A percentile compares a stretch with the other conserved stretches of the same genome.
Conservation (phyloP, 2,888 invertebrate species). For the Lochmaea capreae region DNA sequence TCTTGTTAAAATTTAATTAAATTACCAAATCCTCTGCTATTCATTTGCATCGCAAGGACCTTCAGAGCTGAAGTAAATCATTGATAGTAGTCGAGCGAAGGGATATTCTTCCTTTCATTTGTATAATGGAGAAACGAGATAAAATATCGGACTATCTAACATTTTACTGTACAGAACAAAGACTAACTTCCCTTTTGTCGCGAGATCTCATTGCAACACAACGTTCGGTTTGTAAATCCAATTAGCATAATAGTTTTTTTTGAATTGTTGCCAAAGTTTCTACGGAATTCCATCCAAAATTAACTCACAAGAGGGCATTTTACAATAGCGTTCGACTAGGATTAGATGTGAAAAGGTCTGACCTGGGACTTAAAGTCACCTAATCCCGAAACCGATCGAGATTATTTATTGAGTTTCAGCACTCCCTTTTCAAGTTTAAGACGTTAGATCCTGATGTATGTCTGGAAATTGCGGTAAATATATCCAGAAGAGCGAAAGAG, state of each 20-base stretch:
- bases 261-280: not conserved
- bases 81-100: not conserved
- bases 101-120: conserved; percentile 5
- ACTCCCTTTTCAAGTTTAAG: not conserved
- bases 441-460: not conserved
- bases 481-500: not conserved
- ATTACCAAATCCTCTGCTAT: not conserved
- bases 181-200: not conserved
- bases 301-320: conserved; percentile 6
- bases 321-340: not conserved
- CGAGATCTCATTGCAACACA: not conserved
- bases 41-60: not conserved
- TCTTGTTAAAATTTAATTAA: not conserved
- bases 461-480: not conserved
- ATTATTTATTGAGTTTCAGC: not conserved
- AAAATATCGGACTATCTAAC: not conserved
- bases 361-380: not conserved
- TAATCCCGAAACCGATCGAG: not conserved
- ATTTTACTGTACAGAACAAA: not conserved
- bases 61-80: not conserved
- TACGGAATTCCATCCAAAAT: conserved; percentile 1
- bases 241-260: conserved; percentile 22
- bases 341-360: conserved; percentile 4
- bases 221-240: conserved; percentile 8
- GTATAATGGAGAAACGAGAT: conserved; percentile 18